Base-by-base conservation (phyloP, 2,888 invertebrate genomes). In the Calliphora vomitoria region DNA sequence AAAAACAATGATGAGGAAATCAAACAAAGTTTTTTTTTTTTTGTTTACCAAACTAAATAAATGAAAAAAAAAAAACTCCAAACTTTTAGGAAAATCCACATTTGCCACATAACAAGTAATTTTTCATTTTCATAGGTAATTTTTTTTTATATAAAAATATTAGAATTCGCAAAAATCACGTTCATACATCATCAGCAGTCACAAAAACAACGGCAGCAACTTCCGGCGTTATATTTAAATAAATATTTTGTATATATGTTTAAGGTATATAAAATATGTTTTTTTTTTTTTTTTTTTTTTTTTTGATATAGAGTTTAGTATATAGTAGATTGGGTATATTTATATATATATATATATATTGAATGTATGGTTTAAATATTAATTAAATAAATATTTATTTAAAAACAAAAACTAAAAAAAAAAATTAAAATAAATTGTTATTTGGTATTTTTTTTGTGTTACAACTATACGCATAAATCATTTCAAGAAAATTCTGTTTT, bases 171-270 rank as follows among this genome's bases (percentile, higher is more conserved):
- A 87, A 82, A 82, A 85, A 85, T 87, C 82, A 85, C 78, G 85
- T 81, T 84, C 81, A 87, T 82, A 69, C 81, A 84, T 84, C 84
- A 87, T 84, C 87, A 87, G 85, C 87, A 87, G 85, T 87, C 87
- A 87, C 87, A 87, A 85, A 86, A 79, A 82, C 85, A 87, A 87
- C 78, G 85, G 87, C 87, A 87, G 87, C 87, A 87, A 87, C 85
- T 82, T 85, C 78, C 87, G 87, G 85, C 84, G 74, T 69, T 81
- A 72, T 78, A 81, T 35, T 83, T 84, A 84, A 71, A 64, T 87
- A 68, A 25, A 25, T 25, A 25, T 25, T 25, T 74, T 75, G 31
- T 69, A 47, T 50, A 69, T 55, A 81, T 76, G 35, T 60, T 50
- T 64, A 50, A 47, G 25, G 25, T 64, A 25, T 60, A 25, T 50